These are phyloP conservation scores for Piprites chloris DNA, from an alignment of 2,113 vertebrate species.

Conservation along the genomic window DNA sequence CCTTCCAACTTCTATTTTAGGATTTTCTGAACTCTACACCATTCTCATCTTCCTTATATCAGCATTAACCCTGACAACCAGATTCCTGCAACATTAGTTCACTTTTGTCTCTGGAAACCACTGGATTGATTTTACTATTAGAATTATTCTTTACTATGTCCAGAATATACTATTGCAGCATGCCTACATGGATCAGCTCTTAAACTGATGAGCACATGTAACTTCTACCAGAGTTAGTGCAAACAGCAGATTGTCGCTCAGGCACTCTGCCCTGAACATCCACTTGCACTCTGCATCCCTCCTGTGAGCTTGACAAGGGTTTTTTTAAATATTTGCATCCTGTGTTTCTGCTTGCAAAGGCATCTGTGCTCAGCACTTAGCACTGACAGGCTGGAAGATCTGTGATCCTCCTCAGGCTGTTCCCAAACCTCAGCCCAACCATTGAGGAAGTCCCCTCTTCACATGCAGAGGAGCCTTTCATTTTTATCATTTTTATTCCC, in stretches of 20 bases:
- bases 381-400: neutral
- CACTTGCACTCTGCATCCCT: neutral
- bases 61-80: neutral
- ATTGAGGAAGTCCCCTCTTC: neutral
- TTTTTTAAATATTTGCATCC: neutral
- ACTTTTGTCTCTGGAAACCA: neutral
- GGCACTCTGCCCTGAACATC: neutral
- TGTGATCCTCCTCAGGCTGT: neutral
- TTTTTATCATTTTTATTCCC: neutral
- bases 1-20: neutral
- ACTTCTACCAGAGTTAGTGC: neutral
- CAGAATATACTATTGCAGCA: neutral
- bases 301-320: neutral
- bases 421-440: neutral
- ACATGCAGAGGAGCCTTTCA: neutral
- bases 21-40: neutral
- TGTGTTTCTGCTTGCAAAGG: neutral
- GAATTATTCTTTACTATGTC: neutral
- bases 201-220: neutral
- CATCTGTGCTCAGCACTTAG: neutral
- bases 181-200: neutral
- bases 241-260: neutral
- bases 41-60: neutral
- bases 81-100: neutral
- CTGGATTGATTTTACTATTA: neutral